Evolutionary conservation across 92 coral and sea anemone genomes (phyloP).

Genomic region (Micromussa lordhowensis): DNA sequence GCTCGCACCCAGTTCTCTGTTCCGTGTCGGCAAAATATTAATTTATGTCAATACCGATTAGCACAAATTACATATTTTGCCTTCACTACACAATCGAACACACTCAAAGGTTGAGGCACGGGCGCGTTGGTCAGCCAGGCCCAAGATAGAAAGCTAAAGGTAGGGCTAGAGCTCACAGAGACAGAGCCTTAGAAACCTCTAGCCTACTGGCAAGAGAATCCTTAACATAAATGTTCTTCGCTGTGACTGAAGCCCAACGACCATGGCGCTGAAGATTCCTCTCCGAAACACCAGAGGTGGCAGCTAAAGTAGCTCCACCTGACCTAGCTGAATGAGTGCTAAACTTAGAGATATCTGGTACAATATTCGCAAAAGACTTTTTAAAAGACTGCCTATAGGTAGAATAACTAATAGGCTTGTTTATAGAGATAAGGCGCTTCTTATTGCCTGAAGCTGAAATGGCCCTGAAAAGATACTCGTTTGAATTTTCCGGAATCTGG

Average conservation of each 20-base stretch:
- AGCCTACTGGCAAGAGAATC: conserved; percentile 27
- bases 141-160: no score
- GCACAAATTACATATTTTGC: no score
- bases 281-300: conserved; percentile 46
- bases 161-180: no score
- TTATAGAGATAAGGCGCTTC: conserved; percentile 37
- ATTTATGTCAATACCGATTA: no score
- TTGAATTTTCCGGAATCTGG: conserved; percentile 18
- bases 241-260: conserved; percentile 13
- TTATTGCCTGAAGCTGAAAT: conserved; percentile 48
- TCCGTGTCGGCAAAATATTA: no score
- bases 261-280: conserved; percentile 58
- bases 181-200: no score
- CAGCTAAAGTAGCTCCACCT: conserved; percentile 61
- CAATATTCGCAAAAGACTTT: conserved; percentile 45
- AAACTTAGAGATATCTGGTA: conserved; percentile 42
- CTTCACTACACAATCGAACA: no score
- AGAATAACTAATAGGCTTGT: conserved; percentile 52
- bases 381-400: conserved; percentile 59
- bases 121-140: no score
- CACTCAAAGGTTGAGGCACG: no score
- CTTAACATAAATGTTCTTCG: conserved; percentile 49
- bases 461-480: conserved; percentile 51
- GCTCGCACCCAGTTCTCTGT: no score
- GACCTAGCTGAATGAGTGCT: conserved; percentile 54